Evolutionary conservation across 2,888 invertebrate species (phyloP), one percentile per base, ranked within the genome.

Genomic region (Odontocerum albicorne): DNA sequence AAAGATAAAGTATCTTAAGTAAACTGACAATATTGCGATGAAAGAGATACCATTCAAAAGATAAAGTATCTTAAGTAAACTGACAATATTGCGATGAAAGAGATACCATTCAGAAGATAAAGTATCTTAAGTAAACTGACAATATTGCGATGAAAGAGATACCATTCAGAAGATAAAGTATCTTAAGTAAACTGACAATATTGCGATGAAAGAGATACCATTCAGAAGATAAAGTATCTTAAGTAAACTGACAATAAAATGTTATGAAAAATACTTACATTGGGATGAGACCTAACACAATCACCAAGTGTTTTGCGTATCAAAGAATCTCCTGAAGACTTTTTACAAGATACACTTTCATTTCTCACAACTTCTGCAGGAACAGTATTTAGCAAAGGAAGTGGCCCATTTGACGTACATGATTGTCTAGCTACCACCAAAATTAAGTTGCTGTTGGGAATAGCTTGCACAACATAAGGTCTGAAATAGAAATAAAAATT

Each of bases 371-470:
- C n/a, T 4, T 31, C 31, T 2, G 12, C 31, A 4, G 31, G 31
- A 4, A 12, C 31, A 10, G 12, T 12, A 2, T 12, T 10, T 12
- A 31, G 12, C 3, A 12, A 4, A 4, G 31, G 31, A 10, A 4
- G 10, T 12, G 10, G 31, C 31, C 12, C 31, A n/a, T 31, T 12
- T 12, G 10, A 10, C 3, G 12, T 10, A 31, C 83, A 84, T 33
- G 74, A 68, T 39, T 67, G 69, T 65, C 84, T 80, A 20, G 85
- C 77, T 15, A 85, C 84, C 47, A 87, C 68, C 59, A 87, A 70
- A 39, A 88, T 75, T 65, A 87, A 72, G 69, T 87, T 87, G 57
- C 83, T 86, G 55, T 75, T 74, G 27, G 81, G 81, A 49, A 87
- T 84, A 21, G 79, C 82, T 58, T 82, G 74, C 4, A 83, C 80